phyloP scores from a whole-genome alignment of 2,113 vertebrate genomes.

The Hystrix cristata region DNA sequence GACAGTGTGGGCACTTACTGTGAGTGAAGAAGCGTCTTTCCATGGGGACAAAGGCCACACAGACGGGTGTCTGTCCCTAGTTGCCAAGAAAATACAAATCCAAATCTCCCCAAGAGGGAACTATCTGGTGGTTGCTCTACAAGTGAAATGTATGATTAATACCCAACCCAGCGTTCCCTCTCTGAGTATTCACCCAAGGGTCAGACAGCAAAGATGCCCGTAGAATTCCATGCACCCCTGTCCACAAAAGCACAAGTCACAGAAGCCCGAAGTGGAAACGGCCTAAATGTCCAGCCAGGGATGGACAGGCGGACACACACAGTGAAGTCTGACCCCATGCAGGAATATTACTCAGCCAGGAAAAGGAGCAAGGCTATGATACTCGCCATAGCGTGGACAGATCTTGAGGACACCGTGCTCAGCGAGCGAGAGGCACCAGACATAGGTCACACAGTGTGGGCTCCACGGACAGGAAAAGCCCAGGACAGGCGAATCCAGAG shows the following conservation, averaged over 20 bases:
- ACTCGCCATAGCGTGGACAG: accelerated
- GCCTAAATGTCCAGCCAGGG: accelerated
- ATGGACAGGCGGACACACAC: accelerated
- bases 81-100: neutral
- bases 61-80: neutral
- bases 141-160: neutral
- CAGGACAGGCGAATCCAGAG: neutral
- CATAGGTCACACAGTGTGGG: neutral
- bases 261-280: too few species aligned
- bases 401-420: neutral
- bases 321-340: accelerated
- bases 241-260: accelerated
- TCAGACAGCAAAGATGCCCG: neutral
- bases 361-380: neutral
- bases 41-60: neutral
- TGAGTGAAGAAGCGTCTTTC: neutral
- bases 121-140: neutral
- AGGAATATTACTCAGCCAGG: accelerated
- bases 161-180: accelerated
- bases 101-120: neutral
- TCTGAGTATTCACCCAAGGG: neutral
- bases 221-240: too few species aligned
- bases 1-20: accelerated
- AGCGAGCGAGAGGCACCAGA: neutral
- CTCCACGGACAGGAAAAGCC: accelerated